Base-by-base conservation (phyloP, 2,113 vertebrate species). In the Neopipo cinnamomea region DNA sequence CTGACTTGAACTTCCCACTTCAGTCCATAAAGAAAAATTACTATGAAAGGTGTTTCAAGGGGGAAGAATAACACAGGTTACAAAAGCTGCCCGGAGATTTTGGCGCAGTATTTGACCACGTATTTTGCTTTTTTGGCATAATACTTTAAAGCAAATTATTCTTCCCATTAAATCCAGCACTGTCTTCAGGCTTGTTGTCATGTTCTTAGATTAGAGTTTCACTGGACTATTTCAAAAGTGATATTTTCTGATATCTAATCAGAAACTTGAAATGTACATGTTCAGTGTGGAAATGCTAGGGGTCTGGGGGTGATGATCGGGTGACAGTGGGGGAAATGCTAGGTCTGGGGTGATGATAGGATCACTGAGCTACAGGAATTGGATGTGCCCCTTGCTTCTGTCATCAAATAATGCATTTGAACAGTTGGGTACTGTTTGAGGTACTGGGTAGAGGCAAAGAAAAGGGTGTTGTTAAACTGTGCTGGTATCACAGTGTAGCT, bases 211-310 rank as follows among this genome's bases (percentile, higher is more conserved):
- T 50, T 50, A 50, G 3, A 10, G 21, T 74, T 84, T 59, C 56
- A 39, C 11, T 59, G 56, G 25, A 5, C 61, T 47, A 5, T 76
- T 75, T 85, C 10, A 46, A 14, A 78, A 39, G 35, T 30, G 41
- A 0, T 44, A 5, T 37, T 63, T 74, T 31, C 72, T 63, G 41
- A 27, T 61, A 53, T 9, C 21, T 16, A 23, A 8, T 59, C 13
- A 25, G 11, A 39, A 75, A 66, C 25, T 70, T 37, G 18, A 47
- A 44, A 18, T 12, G 8, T 39, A 4, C 3, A 0, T 3, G 1
- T 81, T 67, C 25, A 22, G 0, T 46, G 41, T 61, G 65, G 37
- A 77, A 62, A n/a, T 41, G 24, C 39, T n/a, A 0, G 6, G 5
- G n/a, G n/a, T n/a, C n/a, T n/a, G n/a, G n/a, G n/a, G n/a, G n/a